Evolutionary conservation across 2,797 vertebrate species (phyloP).

Genomic region (Sebastes itinus): DNA sequence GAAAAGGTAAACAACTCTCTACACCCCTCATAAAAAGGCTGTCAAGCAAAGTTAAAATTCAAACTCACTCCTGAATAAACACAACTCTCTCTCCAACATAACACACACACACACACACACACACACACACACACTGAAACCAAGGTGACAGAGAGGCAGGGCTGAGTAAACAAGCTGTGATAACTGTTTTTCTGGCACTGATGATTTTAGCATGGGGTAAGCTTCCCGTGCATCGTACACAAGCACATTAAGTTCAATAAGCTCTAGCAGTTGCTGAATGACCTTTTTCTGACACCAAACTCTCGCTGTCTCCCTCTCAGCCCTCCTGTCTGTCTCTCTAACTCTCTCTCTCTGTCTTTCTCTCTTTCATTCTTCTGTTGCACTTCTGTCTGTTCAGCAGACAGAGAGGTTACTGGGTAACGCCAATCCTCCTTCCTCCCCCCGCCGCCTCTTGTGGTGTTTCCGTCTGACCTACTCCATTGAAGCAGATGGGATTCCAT

Average conservation of each 20-base stretch:
- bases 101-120: background rate
- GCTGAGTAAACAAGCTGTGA: conserved; percentile 69
- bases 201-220: conserved; percentile 63
- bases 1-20: background rate
- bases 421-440: background rate
- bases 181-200: conserved; percentile 45
- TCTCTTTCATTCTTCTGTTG: background rate
- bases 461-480: conserved; percentile 65
- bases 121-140: conserved; percentile 18
- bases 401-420: conserved; percentile 52
- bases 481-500: conserved; percentile 56
- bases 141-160: conserved; percentile 32
- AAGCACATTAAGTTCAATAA: background rate
- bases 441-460: background rate
- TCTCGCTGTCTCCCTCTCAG: background rate
- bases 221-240: conserved; percentile 48
- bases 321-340: background rate
- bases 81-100: conserved; percentile 34
- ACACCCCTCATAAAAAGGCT: conserved; percentile 5
- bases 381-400: conserved; percentile 17
- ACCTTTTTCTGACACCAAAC: conserved; percentile 40
- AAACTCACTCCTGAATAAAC: conserved; percentile 66
- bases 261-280: conserved; percentile 11
- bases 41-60: conserved; percentile 45
- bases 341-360: background rate